Conservation (phyloP, 2,797 vertebrate genomes). For the Meriones psammophilus region DNA sequence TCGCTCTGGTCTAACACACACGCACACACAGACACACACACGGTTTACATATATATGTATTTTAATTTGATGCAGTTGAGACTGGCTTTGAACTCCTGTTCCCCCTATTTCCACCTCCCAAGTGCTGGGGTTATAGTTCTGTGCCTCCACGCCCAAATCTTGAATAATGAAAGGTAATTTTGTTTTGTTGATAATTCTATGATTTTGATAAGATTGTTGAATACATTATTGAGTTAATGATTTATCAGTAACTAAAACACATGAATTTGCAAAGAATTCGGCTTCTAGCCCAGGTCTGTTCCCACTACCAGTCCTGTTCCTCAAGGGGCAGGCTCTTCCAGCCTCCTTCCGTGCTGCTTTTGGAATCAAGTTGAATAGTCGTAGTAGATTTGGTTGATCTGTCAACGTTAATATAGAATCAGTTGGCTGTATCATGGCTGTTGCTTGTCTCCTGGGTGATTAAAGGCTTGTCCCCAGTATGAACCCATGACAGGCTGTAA, state of each 20-base stretch:
- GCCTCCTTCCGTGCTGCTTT: neutral
- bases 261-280: neutral
- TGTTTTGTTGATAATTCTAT: neutral
- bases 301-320: neutral
- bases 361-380: neutral
- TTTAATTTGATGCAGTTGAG: neutral
- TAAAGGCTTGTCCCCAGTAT: neutral
- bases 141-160: neutral
- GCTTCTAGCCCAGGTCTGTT: neutral
- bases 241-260: slow-evolving; percentile 3
- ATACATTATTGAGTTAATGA: neutral
- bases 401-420: neutral
- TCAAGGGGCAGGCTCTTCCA: neutral
- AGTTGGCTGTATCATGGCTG: neutral
- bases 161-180: neutral
- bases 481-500: neutral
- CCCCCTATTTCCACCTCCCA: neutral
- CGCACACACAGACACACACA: too few relatives aligned
- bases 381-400: neutral
- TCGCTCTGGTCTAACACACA: neutral
- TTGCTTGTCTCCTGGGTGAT: neutral
- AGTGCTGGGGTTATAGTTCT: neutral
- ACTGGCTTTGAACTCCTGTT: neutral
- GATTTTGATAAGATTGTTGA: neutral
- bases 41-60: too few relatives aligned